These are phyloP conservation scores for Synergus gifuensis DNA, from an alignment of 2,888 invertebrate species.

Conservation along the genomic window DNA sequence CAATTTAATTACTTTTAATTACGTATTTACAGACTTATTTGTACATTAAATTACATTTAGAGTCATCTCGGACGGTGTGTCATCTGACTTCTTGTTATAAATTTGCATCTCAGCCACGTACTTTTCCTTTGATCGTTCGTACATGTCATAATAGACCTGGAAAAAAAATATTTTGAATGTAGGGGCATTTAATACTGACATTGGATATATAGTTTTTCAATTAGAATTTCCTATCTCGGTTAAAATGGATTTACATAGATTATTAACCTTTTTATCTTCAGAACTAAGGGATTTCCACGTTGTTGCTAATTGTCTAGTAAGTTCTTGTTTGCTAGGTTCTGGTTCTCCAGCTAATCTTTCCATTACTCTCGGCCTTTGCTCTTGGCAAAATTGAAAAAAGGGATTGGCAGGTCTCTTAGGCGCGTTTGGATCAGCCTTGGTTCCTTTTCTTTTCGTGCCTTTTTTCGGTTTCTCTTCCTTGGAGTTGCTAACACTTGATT, in stretches of 20 bases:
- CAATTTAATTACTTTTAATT: constrained; percentile 59
- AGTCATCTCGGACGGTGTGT: constrained; percentile 69
- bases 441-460: constrained; percentile 81
- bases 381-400: constrained; percentile 90
- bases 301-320: constrained; percentile 86
- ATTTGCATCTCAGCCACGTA: constrained; percentile 86
- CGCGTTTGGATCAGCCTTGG: constrained; percentile 85
- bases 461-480: constrained; percentile 78
- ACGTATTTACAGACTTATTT: constrained; percentile 65
- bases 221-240: background rate
- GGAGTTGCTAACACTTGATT: constrained; percentile 61
- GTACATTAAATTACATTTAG: constrained; percentile 80
- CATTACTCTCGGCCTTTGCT: constrained; percentile 86
- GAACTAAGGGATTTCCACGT: constrained; percentile 85
- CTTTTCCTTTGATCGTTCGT: constrained; percentile 87
- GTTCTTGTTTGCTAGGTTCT: constrained; percentile 87
- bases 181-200: background rate
- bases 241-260: background rate
- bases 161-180: constrained; percentile 57
- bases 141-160: constrained; percentile 87
- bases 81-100: constrained; percentile 76
- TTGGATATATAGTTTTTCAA: background rate
- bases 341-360: constrained; percentile 83
- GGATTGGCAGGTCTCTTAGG: constrained; percentile 90
- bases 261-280: constrained; percentile 84